Evolutionary conservation across 2,888 invertebrate genomes (phyloP), one percentile per base, ranked within the genome.

Genomic region (Epinotia brunnichana): DNA sequence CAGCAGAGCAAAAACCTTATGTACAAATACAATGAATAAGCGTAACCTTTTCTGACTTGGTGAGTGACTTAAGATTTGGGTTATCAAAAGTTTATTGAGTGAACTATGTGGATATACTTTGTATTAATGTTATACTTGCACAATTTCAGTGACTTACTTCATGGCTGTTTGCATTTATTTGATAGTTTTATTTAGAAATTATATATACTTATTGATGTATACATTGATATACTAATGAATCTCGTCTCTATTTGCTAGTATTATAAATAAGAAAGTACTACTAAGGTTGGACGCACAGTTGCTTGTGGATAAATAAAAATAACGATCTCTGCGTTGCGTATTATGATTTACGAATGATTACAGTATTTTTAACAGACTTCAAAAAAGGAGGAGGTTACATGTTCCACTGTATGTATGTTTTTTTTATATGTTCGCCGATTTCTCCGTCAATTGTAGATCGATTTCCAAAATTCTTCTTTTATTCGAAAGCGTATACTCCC

Each of bases 201-300:
- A 15, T 35, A 19, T 39, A 19, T 39, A 39, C n/a, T n/a, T n/a
- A n/a, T 54, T 53, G 64, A 53, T 64, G 24, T 53, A 13, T 63
- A 53, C 35, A 44, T 19, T 61, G 17, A 35, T 53, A 35, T 19
- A 35, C 29, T 39, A 9, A 64, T 64, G 64, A 64, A 64, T 53
- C 64, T 53, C 19, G 7, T 13, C 13, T 64, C 39, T 39, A 13
- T 35, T 35, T 35, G 35, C 9, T 35, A 9, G 35, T 35, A 35
- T 35, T 29, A 57, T 29, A 9, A 29, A 15, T 24, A 24, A 2
- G 54, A 24, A 21, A 4, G 54, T 54, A 21, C 21, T 54, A 54
- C 21, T 17, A 51, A 17, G 15, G 9, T 17, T 51, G 1, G n/a
- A 17, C n/a, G 13, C 11, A 41, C 11, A 35, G 10, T 59, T 35